These are phyloP conservation scores for Papilio aristodemus DNA, from an alignment of 1,140 invertebrate species.

Conservation along the genomic window DNA sequence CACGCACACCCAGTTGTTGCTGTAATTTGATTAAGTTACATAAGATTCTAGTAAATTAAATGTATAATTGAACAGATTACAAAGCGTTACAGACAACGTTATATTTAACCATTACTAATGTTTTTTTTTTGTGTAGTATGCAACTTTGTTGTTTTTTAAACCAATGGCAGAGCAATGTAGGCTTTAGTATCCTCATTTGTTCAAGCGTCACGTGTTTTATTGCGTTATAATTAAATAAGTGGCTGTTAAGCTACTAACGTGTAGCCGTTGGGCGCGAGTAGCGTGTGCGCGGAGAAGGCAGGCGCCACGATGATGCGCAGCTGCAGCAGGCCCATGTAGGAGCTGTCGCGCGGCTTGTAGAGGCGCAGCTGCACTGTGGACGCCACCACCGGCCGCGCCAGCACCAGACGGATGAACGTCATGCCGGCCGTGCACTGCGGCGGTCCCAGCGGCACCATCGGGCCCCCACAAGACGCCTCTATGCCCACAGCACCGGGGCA, in stretches of 20 bases:
- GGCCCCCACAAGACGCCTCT: conserved; percentile 84
- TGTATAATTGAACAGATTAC: too few species aligned
- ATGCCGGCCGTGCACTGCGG: conserved; percentile 90
- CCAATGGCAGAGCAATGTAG: too few species aligned
- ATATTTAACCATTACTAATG: too few species aligned
- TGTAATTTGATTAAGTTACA: conserved; percentile 32
- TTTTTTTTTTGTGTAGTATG: too few species aligned
- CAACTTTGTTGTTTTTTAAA: too few species aligned
- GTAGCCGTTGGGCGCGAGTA: conserved; percentile 35
- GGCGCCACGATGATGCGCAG: conserved; percentile 92
- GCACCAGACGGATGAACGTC: conserved; percentile 90
- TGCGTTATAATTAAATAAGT: too few species aligned
- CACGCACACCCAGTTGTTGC: conserved; percentile 70
- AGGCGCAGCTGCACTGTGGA: conserved; percentile 83
- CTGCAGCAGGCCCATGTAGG: conserved; percentile 93
- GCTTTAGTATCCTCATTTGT: too few species aligned
- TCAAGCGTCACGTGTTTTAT: too few species aligned
- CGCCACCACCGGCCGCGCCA: conserved; percentile 90
- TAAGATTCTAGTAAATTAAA: too few species aligned
- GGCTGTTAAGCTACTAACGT: conserved; percentile 30
- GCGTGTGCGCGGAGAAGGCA: conserved; percentile 67
- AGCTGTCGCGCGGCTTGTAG: conserved; percentile 92
- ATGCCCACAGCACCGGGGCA: conserved; percentile 94
- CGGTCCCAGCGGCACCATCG: conserved; percentile 76
- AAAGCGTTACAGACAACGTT: too few species aligned